phyloP scores from a whole-genome alignment of 1,140 invertebrate genomes.

The Conus betulinus region DNA sequence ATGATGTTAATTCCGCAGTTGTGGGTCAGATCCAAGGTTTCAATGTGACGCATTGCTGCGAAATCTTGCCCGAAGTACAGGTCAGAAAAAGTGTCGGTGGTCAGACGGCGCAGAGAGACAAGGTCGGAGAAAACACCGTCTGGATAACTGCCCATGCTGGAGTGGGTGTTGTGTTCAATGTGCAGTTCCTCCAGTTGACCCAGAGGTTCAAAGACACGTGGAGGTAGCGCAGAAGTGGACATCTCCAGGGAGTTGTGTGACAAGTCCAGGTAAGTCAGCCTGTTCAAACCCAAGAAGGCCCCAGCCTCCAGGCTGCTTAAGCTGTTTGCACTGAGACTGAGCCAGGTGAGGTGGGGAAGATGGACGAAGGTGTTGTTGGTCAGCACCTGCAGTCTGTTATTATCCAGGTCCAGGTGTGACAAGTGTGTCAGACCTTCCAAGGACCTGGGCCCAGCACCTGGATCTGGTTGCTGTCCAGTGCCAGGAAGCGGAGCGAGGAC shows the following conservation, averaged over 20 bases:
- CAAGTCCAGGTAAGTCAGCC: background rate
- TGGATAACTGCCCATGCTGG: background rate
- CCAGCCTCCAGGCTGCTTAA: background rate
- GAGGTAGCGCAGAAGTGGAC: background rate
- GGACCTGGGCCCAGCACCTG: too few species aligned
- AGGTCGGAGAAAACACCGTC: background rate
- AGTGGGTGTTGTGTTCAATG: background rate
- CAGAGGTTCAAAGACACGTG: background rate
- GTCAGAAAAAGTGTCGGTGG: background rate
- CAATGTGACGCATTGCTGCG: background rate
- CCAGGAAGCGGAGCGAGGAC: background rate
- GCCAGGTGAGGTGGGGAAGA: background rate
- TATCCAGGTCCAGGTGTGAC: too few species aligned
- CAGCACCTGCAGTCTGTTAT: too few species aligned
- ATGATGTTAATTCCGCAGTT: background rate
- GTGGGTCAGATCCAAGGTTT: background rate
- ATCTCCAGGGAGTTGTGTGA: background rate
- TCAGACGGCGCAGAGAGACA: background rate
- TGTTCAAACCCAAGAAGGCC: background rate
- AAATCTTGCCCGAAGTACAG: background rate
- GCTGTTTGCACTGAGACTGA: background rate
- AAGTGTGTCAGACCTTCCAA: too few species aligned
- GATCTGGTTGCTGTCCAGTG: background rate
- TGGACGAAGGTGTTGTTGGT: background rate
- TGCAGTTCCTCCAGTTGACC: background rate